phyloP scores from a whole-genome alignment of 2,888 invertebrate genomes.

The Bellardia pandia region DNA sequence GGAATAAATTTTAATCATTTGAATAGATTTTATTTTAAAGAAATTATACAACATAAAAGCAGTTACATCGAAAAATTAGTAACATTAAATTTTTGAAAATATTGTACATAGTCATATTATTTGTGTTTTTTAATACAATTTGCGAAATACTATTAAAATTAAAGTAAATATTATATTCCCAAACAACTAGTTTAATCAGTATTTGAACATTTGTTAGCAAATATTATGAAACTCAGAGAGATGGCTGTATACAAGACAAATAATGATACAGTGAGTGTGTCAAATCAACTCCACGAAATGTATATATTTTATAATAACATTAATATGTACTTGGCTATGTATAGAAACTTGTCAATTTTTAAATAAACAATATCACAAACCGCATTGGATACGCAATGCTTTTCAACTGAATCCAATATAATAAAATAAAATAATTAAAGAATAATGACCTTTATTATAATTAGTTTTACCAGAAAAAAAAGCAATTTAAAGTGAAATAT shows the following conservation, averaged over 20 bases:
- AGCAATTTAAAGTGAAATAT: background rate
- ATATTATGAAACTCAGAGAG: conserved; percentile 3
- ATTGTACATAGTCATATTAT: background rate
- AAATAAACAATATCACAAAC: background rate
- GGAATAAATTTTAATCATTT: background rate
- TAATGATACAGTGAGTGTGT: background rate
- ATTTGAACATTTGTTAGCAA: conserved; percentile 11
- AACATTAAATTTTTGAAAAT: too few species aligned
- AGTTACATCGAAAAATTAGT: too few species aligned
- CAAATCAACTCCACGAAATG: background rate
- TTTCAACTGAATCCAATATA: background rate
- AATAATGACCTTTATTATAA: background rate
- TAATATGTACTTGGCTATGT: background rate
- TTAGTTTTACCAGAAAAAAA: background rate
- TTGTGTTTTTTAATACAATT: background rate
- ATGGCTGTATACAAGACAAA: background rate
- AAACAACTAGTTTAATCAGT: background rate
- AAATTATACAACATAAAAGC: too few species aligned
- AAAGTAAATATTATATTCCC: conserved; percentile 7
- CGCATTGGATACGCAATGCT: background rate
- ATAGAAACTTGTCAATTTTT: conserved; percentile 4
- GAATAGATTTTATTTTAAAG: background rate
- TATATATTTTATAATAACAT: background rate
- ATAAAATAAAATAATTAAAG: conserved; percentile 6
- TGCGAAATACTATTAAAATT: background rate